Conservation (phyloP, 1,140 invertebrate species). For the Nixonia krombeini region DNA sequence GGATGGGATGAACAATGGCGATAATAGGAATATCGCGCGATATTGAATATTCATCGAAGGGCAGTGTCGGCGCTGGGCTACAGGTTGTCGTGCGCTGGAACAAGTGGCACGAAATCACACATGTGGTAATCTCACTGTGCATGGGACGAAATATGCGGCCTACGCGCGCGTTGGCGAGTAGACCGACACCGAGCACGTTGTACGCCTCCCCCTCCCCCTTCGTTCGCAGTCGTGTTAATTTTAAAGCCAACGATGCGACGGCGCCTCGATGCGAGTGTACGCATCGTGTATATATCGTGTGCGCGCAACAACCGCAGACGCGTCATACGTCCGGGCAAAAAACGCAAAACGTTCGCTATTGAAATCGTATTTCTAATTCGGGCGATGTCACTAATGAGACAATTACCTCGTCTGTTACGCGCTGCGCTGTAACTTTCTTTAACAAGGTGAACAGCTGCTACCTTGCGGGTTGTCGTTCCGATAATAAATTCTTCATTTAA, state of each 20-base stretch:
- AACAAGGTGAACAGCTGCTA: slow-evolving; percentile 35
- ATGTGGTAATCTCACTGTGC: slow-evolving; percentile 28
- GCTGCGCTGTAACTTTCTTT: slow-evolving; percentile 21
- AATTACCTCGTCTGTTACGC: slow-evolving; percentile 27
- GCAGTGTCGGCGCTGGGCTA: slow-evolving; percentile 3
- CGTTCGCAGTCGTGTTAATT: slow-evolving; percentile 35
- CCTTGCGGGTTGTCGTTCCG: slow-evolving; percentile 28
- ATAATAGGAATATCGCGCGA: no score
- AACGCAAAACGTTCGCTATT: slow-evolving; percentile 31
- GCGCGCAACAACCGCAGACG: slow-evolving; percentile 4
- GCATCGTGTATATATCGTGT: no score
- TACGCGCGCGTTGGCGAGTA: no score
- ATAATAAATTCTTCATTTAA: not conserved
- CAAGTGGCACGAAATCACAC: slow-evolving; percentile 37
- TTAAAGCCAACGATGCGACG: slow-evolving; percentile 36
- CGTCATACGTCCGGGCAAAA: slow-evolving; percentile 19
- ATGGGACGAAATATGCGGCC: no score
- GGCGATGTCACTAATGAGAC: slow-evolving; percentile 19
- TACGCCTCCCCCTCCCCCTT: slow-evolving; percentile 19
- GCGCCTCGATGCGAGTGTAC: slow-evolving; percentile 11
- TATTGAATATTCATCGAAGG: not conserved
- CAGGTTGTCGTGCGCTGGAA: slow-evolving; percentile 32
- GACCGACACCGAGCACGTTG: slow-evolving; percentile 20
- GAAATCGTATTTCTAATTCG: slow-evolving; percentile 32
- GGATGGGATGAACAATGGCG: no score